Evolutionary conservation across 2,113 vertebrate species (phyloP).

Genomic region (Microtus richardsoni): DNA sequence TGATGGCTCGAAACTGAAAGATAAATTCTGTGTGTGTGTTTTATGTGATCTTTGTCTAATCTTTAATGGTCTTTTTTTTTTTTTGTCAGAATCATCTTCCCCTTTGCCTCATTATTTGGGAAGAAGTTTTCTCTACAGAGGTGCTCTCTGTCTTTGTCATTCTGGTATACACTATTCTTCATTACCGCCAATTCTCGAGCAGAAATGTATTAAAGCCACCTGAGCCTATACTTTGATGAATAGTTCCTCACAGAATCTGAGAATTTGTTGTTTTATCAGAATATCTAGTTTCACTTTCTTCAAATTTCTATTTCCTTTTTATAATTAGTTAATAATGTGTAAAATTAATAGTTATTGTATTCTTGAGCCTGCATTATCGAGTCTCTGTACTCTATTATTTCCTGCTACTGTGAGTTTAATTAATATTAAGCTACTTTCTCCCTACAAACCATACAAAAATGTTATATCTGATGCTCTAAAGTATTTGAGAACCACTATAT

Average conservation of each 20-base stretch:
- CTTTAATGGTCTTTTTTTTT: neutral
- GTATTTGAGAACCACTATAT: conserved; percentile 47
- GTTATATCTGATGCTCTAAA: conserved; percentile 48
- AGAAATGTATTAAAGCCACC: conserved; percentile 68
- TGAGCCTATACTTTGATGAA: conserved; percentile 72
- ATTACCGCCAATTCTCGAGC: conserved; percentile 63
- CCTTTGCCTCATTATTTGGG: conserved; percentile 57
- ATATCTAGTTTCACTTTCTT: conserved; percentile 52
- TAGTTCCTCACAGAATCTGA: conserved; percentile 43
- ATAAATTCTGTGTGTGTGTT: neutral
- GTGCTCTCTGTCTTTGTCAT: conserved; percentile 61
- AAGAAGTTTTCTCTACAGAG: conserved; percentile 12
- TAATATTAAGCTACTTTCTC: neutral
- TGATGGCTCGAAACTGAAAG: neutral
- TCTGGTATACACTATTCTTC: conserved; percentile 65
- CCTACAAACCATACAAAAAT: neutral
- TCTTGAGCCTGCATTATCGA: neutral
- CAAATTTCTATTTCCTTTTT: conserved; percentile 58
- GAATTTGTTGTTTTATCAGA: conserved; percentile 4
- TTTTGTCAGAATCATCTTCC: neutral
- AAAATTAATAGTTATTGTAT: conserved; percentile 48
- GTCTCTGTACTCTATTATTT: neutral
- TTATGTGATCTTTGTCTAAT: neutral
- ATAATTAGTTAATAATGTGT: conserved; percentile 48
- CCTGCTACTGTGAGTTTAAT: neutral